phyloP scores from a whole-genome alignment of 2,113 vertebrate species.

The Larimichthys crocea region DNA sequence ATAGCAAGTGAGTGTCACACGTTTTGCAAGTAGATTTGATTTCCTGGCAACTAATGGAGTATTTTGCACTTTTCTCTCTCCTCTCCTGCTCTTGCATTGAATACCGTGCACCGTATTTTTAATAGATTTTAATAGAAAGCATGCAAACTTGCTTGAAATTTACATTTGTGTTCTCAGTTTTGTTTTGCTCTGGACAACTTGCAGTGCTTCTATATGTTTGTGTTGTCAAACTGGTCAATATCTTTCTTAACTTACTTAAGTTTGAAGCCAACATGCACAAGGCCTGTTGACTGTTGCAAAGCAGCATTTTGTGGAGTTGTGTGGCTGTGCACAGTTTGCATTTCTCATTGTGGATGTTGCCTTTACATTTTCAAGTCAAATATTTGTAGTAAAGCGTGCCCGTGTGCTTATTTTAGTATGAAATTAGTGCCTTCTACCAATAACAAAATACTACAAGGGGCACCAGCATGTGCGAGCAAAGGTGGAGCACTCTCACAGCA shows the following conservation, averaged over 20 bases:
- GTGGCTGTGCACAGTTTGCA: background rate
- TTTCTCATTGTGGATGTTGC: background rate
- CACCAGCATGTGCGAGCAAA: slow-evolving; percentile 25
- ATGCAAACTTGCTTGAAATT: background rate
- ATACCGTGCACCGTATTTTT: no score
- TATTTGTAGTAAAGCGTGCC: background rate
- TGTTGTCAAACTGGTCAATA: background rate
- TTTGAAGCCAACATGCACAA: background rate
- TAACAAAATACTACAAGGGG: slow-evolving; percentile 10
- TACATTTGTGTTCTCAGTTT: background rate
- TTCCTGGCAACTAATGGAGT: no score
- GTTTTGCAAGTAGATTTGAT: no score
- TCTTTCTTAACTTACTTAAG: background rate
- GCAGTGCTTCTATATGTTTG: background rate
- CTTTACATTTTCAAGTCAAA: slow-evolving; percentile 3
- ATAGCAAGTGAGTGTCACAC: no score
- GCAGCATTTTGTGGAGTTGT: background rate
- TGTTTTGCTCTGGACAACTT: background rate
- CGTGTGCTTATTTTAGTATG: slow-evolving; percentile 2
- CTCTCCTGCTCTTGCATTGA: no score
- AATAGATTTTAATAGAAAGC: background rate
- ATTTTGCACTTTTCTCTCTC: no score
- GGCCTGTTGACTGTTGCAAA: background rate
- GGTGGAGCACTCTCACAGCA: slow-evolving; percentile 38
- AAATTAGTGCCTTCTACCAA: background rate